Evolutionary conservation across 2,888 invertebrate genomes (phyloP).

Genomic region (Drosophila austrosaltans): DNA sequence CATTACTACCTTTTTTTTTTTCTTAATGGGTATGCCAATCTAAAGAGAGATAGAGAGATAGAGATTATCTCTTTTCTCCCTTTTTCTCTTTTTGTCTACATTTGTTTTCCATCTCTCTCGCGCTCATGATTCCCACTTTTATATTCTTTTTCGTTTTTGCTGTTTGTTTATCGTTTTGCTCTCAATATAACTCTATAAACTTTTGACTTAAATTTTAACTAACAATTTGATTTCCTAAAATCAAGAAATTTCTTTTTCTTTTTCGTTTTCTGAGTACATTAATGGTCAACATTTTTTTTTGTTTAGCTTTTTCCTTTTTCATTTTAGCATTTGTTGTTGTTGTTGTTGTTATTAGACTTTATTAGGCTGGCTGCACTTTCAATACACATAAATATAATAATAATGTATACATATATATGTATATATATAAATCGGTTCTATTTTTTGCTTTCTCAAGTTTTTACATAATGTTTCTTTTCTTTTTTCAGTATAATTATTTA

Average conservation of each 20-base stretch:
- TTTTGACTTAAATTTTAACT: slow-evolving; percentile 52
- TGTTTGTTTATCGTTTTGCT: slow-evolving; percentile 21
- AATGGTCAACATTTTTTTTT: slow-evolving; percentile 17
- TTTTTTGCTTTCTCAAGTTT: slow-evolving; percentile 1
- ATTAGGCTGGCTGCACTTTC: slow-evolving; percentile 10
- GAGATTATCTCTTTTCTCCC: not conserved
- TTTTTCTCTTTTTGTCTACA: not conserved
- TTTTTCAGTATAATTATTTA: slow-evolving; percentile 46
- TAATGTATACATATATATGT: slow-evolving; percentile 11
- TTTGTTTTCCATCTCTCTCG: not conserved
- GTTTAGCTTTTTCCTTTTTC: slow-evolving; percentile 9
- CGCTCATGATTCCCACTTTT: slow-evolving; percentile 5
- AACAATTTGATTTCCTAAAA: slow-evolving; percentile 50
- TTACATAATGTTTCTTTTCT: slow-evolving; percentile 25
- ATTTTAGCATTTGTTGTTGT: not conserved
- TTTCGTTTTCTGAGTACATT: slow-evolving; percentile 19
- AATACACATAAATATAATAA: slow-evolving; percentile 13
- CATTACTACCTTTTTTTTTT: not conserved
- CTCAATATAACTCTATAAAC: slow-evolving; percentile 42
- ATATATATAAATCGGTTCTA: slow-evolving; percentile 8
- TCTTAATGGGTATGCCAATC: not conserved
- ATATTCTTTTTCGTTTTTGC: slow-evolving; percentile 10
- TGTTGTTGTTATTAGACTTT: not conserved
- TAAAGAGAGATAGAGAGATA: not conserved
- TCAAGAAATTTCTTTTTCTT: slow-evolving; percentile 38